A percentile compares a stretch with the other conserved stretches of the same genome.
Conservation (phyloP, 2,113 vertebrate genomes). For the Symphodus melops region DNA sequence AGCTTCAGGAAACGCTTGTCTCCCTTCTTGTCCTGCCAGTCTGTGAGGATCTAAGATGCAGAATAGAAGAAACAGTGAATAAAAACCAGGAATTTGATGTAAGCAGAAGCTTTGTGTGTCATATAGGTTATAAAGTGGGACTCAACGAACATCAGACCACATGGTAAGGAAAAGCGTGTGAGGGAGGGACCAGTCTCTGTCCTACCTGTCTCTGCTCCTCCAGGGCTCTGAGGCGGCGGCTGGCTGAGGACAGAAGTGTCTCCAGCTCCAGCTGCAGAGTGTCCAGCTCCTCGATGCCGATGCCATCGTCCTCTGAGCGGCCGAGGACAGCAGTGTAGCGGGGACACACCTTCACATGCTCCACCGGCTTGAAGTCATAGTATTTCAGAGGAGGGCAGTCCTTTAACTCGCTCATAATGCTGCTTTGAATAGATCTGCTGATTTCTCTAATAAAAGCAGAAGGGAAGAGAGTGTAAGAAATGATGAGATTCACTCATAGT, state of each 20-base stretch:
- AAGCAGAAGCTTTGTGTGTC: too few species aligned
- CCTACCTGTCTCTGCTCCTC: conserved; percentile 97
- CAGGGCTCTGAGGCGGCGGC: conserved; percentile 91
- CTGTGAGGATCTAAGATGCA: conserved; percentile 92
- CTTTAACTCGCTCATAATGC: conserved; percentile 95
- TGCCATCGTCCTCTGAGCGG: conserved; percentile 96
- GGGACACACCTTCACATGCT: conserved; percentile 95
- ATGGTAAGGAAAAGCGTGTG: too few species aligned
- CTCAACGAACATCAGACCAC: background rate
- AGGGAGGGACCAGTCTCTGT: background rate
- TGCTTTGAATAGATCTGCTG: conserved; percentile 24
- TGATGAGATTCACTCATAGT: background rate
- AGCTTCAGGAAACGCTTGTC: conserved; percentile 94
- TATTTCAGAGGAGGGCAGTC: conserved; percentile 98
- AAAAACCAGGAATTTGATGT: too few species aligned
- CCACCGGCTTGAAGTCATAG: conserved; percentile 98
- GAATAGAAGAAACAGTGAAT: background rate
- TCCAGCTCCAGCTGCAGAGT: conserved; percentile 97
- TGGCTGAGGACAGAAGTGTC: conserved; percentile 95
- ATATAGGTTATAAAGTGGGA: background rate
- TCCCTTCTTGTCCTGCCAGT: conserved; percentile 99
- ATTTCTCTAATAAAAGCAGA: conserved; percentile 10
- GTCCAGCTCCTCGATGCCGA: conserved; percentile 97
- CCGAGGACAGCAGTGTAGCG: conserved; percentile 96
- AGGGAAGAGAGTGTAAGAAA: background rate